Evolutionary conservation across 1,140 invertebrate species (phyloP), one percentile per base, ranked within the genome.

Genomic region (Andrena cerasifolii): DNA sequence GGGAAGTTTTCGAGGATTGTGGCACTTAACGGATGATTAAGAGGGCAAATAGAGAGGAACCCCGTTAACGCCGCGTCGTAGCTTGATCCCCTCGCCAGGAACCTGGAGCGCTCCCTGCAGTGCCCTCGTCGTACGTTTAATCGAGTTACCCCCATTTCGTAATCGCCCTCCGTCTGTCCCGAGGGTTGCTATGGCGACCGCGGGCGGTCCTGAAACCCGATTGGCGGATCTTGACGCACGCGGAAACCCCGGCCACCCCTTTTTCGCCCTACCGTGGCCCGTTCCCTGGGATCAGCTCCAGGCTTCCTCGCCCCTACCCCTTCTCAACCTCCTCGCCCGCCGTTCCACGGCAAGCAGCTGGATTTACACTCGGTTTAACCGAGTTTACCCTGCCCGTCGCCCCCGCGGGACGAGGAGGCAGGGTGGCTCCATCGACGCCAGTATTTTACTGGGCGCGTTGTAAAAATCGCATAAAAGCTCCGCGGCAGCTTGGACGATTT

Each of bases 151-250:
- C 83, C 79, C 83, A 84, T 85, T 78, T 74, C 70, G 73, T 84
- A 83, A 78, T 84, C 83, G 49, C 75, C 75, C 59, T 76, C 65
- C 21, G 59, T 77, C 75, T n/a, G n/a, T n/a, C 83, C 79, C 78
- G 79, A 84, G 73, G 80, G 90, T 89, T 79, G 81, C 89, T 87
- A 90, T 90, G 89, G 88, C 74, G 86, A 92, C 91, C 83, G 68
- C 75, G 62, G 67, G 85, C 86, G 76, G 75, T 82, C 82, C 85
- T 75, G 82, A 74, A 67, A 61, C 24, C 72, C 74, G 82, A 87
- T 86, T 86, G 85, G 85, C 47, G 58, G 85, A 82, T 86, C 85
- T 65, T 49, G 51, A 84, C 78, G 85, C 83, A 74, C 79, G 81
- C 83, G 83, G 49, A 74, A 82, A 75, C 82, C 73, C 75, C 63